Percentiles rank a stretch among this genome's conserved stretches.
phyloP scores from a whole-genome alignment of 1,140 invertebrate species.

The Lineus longissimus region DNA sequence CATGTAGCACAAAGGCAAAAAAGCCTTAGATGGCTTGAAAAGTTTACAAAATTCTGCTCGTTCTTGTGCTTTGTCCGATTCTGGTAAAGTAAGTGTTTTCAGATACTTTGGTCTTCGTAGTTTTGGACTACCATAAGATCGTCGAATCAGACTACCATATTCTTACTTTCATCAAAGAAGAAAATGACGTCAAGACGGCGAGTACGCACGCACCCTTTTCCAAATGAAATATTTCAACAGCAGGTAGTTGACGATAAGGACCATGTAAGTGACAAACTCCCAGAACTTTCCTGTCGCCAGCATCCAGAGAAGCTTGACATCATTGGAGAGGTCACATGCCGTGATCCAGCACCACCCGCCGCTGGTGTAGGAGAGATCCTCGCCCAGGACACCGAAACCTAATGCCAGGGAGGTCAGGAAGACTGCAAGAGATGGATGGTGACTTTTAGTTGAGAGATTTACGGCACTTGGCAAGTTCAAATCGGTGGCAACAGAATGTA shows the following conservation, averaged over 20 bases:
- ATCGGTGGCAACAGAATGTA: too few relatives aligned
- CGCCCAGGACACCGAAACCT: not conserved
- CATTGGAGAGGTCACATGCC: not conserved
- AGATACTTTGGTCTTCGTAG: too few relatives aligned
- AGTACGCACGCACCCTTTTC: not conserved
- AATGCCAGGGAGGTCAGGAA: not conserved
- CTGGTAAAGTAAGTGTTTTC: too few relatives aligned
- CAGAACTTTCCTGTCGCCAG: not conserved
- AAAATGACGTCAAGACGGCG: not conserved
- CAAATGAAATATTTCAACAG: not conserved
- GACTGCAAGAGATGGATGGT: not conserved
- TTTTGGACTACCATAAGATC: too few relatives aligned
- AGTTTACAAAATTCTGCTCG: too few relatives aligned
- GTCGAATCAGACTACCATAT: not conserved
- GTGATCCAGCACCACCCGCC: slow-evolving; percentile 5
- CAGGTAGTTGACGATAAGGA: not conserved
- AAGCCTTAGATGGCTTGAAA: too few relatives aligned
- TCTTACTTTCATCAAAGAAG: not conserved
- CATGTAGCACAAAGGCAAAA: too few relatives aligned
- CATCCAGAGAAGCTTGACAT: not conserved
- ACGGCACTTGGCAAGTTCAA: too few relatives aligned
- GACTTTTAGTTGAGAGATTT: too few relatives aligned
- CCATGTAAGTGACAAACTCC: not conserved
- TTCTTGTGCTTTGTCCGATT: too few relatives aligned
- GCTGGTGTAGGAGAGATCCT: not conserved